Base-by-base conservation (phyloP, 2,797 vertebrate genomes). In the Carapus acus region DNA sequence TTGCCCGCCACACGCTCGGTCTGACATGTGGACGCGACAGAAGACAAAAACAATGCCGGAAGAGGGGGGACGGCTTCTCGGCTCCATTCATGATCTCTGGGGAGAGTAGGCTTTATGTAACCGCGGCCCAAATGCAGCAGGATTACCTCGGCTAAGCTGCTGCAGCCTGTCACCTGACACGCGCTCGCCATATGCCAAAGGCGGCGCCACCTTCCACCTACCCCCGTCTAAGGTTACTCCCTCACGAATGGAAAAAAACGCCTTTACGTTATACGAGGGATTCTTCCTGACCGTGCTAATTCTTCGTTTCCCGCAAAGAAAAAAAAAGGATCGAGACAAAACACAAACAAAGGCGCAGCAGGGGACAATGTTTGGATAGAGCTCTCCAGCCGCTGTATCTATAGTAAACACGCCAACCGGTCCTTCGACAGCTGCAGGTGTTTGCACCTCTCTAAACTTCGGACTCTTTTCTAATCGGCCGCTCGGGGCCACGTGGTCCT, bases 131-230 rank as follows among this genome's bases (percentile, higher is more conserved):
- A 48, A 63, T 58, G 54, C 56, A 8, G 22, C 3, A 14, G 70
- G 78, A 85, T 86, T 84, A 87, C 33, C 58, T 23, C 6, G 1
- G n/a, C 39, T 83, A 83, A 85, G 67, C 77, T 11, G 66, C 77
- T 78, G 14, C 31, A 33, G 11, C 11, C 31, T 33, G 56, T 47
- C 49, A 58, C 56, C 36, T 33, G 55, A 58, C 57, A 38, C 18
- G 23, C 20, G 22, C 45, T 37, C 23, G 41, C 21, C 44, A 45
- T 44, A 52, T 43, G 20, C 27, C 43, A 12, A 12, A 29, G 36
- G 12, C 31, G 9, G 31, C 2, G 31, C 6, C 31, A 33, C 14
- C 31, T 33, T 7, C 9, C 31, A 8, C 14, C 11, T 27, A n/a
- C n/a, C n/a, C n/a, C n/a, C n/a, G n/a, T n/a, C n/a, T n/a, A n/a